phyloP scores from a whole-genome alignment of 1,140 invertebrate species.

The Olivierus martensii region DNA sequence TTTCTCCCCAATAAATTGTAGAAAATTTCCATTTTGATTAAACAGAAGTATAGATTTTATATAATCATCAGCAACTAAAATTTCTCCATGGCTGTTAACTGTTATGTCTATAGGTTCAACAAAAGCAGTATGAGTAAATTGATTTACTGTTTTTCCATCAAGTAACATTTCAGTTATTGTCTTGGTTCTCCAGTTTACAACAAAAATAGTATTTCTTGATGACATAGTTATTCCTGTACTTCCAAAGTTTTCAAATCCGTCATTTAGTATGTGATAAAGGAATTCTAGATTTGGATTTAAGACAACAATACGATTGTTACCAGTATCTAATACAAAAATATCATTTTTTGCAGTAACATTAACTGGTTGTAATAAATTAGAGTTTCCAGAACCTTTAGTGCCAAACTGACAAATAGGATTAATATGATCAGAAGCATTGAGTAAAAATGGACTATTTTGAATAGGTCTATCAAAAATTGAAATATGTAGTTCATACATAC shows the following conservation, averaged over 20 bases:
- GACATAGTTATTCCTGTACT: constrained; percentile 51
- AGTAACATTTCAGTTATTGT: constrained; percentile 55
- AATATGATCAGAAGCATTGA: constrained; percentile 57
- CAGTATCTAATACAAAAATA: constrained; percentile 74
- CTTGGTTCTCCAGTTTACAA: constrained; percentile 76
- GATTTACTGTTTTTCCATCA: constrained; percentile 41
- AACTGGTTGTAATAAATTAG: constrained; percentile 72
- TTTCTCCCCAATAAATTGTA: constrained; percentile 42
- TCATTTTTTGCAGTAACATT: constrained; percentile 51
- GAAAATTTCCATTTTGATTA: constrained; percentile 53
- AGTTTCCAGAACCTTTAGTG: constrained; percentile 50
- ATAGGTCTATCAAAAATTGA: constrained; percentile 73
- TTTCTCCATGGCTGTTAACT: constrained; percentile 59
- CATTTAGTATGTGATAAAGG: constrained; percentile 56
- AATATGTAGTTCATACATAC: constrained; percentile 51
- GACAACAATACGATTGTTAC: constrained; percentile 73
- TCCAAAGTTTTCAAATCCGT: constrained; percentile 61
- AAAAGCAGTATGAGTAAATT: constrained; percentile 40
- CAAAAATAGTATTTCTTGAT: constrained; percentile 46
- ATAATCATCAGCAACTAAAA: constrained; percentile 76
- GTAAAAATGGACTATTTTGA: constrained; percentile 60
- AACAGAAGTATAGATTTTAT: constrained; percentile 68
- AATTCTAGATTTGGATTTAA: constrained; percentile 50
- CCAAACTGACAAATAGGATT: constrained; percentile 59
- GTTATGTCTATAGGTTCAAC: constrained; percentile 65